phyloP scores from a whole-genome alignment of 2,113 vertebrate species.

The Piprites chloris region DNA sequence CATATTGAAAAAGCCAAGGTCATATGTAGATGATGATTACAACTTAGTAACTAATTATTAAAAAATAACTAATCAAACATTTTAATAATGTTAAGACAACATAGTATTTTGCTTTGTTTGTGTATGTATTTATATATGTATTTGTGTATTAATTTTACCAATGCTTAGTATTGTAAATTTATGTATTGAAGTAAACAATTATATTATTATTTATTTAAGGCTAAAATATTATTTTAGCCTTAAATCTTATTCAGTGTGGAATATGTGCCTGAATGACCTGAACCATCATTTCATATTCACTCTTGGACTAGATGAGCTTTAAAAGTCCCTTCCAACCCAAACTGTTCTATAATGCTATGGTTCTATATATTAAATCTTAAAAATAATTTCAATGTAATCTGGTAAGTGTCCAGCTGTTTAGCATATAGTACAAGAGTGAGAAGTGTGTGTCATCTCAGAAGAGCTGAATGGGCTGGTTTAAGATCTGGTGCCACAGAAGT shows the following conservation, averaged over 20 bases:
- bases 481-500: neutral
- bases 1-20: neutral
- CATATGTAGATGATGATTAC: neutral
- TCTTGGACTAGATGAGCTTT: neutral
- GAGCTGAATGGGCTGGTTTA: neutral
- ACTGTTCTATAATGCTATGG: neutral
- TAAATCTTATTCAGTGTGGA: neutral
- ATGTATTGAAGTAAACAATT: neutral
- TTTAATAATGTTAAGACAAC: neutral
- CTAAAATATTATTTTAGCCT: neutral
- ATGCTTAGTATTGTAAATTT: neutral
- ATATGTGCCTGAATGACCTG: neutral
- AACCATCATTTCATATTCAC: neutral
- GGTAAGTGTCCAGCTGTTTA: neutral
- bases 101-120: neutral
- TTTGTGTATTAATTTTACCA: neutral
- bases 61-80: neutral
- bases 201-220: no score
- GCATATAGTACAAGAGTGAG: neutral
- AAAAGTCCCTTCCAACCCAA: neutral
- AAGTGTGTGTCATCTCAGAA: neutral
- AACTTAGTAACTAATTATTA: neutral
- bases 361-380: neutral
- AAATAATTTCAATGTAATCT: neutral
- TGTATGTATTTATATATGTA: neutral